phyloP scores from a whole-genome alignment of 2,888 invertebrate species.

The Coelinius sp. region DNA sequence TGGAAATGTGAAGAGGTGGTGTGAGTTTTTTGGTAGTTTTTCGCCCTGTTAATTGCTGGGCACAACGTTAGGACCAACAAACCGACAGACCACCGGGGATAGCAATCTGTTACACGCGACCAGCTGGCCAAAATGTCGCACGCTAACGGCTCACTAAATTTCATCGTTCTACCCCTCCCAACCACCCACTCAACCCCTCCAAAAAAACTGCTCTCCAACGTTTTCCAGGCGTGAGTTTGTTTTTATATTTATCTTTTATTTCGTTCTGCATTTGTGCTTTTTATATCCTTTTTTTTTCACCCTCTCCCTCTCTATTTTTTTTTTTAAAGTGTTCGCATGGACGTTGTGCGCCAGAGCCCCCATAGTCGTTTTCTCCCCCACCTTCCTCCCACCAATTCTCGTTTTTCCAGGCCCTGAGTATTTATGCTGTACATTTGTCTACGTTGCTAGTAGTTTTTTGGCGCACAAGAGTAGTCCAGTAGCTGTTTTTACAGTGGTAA shows the following conservation, averaged over 20 bases:
- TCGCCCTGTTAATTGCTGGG: conserved; percentile 38
- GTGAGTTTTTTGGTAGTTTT: conserved; percentile 16
- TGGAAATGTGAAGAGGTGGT: not conserved
- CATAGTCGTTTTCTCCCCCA: not conserved
- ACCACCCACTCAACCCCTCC: conserved; percentile 8
- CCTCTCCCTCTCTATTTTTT: not conserved
- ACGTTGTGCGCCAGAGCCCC: conserved; percentile 5
- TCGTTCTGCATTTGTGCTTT: conserved; percentile 35
- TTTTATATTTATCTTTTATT: conserved; percentile 51
- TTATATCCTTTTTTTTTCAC: conserved; percentile 6
- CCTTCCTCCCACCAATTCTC: not conserved
- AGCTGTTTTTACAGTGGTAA: not conserved
- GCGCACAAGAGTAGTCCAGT: not conserved
- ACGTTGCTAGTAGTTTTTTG: conserved; percentile 29
- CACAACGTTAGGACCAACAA: conserved; percentile 43
- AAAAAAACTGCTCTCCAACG: conserved; percentile 18
- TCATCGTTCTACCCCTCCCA: conserved; percentile 46
- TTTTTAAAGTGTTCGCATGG: conserved; percentile 17
- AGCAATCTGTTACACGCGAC: conserved; percentile 55
- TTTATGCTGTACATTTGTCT: conserved; percentile 39
- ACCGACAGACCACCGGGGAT: conserved; percentile 37
- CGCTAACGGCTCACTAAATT: conserved; percentile 61
- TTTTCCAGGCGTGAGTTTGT: conserved; percentile 11
- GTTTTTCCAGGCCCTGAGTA: conserved; percentile 12
- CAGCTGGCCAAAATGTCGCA: conserved; percentile 58